Evolutionary conservation across 1,140 invertebrate genomes (phyloP), one percentile per base, ranked within the genome.

Genomic region (Parapsyche elsis): DNA sequence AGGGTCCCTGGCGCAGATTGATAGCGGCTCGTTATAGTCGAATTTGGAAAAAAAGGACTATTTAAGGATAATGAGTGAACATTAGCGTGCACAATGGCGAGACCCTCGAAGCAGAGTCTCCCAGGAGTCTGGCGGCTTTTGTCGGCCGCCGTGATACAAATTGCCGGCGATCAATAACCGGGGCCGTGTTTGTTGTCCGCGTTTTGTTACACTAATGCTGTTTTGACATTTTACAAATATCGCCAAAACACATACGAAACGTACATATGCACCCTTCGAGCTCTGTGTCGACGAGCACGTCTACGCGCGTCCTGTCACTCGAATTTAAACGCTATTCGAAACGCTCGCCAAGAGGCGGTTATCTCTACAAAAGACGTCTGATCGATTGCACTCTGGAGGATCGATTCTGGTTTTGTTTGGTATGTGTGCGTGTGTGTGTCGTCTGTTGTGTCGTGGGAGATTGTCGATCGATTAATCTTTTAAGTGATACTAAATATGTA

Each of bases 141-240:
- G 79, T 81, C 30, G 76, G 16, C 53, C 19, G 19, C 49, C 71
- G 64, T 21, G 79, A 83, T 79, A 83, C 81, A 83, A 83, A 83
- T 83, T 81, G 67, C 76, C 61, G 53, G 5, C 81, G 71, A 83
- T 83, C 77, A 83, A 83, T 83, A 81, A 83, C 64, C 64, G 64
- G 49, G 10, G 59, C 76, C 59, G 61, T 79, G 79, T 78, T 82
- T 80, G 76, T 64, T 77, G 75, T 77, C 61, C 46, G 23, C 16
- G 45, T 81, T 77, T 82, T 79, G 71, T 82, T 75, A 46, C 23
- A 21, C 24, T 61, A 77, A 77, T 80, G 67, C 67, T 82, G 76
- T 82, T 82, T 80, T 82, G 81, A 82, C 81, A 82, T 67, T 80
- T 82, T 70, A 82, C 81, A 78, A 82, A 82, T 82, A 71, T 82